phyloP scores from a whole-genome alignment of 2,113 vertebrate species.

The Tychaedon coryphoeus region DNA sequence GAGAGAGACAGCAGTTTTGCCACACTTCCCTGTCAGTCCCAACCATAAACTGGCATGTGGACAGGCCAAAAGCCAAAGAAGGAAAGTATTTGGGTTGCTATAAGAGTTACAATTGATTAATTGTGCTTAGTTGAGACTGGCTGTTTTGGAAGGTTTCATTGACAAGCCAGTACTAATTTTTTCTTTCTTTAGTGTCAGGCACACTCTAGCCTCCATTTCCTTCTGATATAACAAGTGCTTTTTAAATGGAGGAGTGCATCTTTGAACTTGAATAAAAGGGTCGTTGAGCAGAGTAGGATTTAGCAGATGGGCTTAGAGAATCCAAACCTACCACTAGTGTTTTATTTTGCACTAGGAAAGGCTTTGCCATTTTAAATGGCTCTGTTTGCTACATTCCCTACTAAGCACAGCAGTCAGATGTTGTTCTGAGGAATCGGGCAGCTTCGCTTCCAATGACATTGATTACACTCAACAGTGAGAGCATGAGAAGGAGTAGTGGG shows the following conservation, averaged over 20 bases:
- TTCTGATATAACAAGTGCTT: slow-evolving; percentile 25
- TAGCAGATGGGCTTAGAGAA: slow-evolving; percentile 61
- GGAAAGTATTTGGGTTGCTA: not conserved
- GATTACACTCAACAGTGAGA: slow-evolving; percentile 20
- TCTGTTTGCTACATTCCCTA: slow-evolving; percentile 55
- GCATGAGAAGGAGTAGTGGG: slow-evolving; percentile 33
- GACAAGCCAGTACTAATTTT: not conserved
- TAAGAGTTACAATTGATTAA: not conserved
- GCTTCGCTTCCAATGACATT: slow-evolving; percentile 48
- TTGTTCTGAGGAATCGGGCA: slow-evolving; percentile 39
- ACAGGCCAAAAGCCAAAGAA: not conserved
- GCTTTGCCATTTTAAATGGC: slow-evolving; percentile 43
- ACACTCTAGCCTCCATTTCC: slow-evolving; percentile 52
- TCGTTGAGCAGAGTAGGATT: slow-evolving; percentile 26
- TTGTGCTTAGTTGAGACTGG: not conserved
- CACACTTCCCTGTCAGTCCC: not conserved
- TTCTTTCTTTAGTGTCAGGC: not conserved
- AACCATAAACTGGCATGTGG: not conserved
- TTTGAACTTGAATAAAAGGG: slow-evolving; percentile 50
- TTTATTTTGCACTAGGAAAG: slow-evolving; percentile 51
- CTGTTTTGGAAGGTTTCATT: not conserved
- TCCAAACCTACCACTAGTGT: slow-evolving; percentile 31
- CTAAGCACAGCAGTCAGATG: slow-evolving; percentile 57
- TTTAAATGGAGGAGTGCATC: slow-evolving; percentile 59
- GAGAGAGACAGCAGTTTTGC: not conserved